These are phyloP conservation scores for Dermochelys coriacea DNA, from an alignment of 2,797 vertebrate species.

Conservation along the genomic window DNA sequence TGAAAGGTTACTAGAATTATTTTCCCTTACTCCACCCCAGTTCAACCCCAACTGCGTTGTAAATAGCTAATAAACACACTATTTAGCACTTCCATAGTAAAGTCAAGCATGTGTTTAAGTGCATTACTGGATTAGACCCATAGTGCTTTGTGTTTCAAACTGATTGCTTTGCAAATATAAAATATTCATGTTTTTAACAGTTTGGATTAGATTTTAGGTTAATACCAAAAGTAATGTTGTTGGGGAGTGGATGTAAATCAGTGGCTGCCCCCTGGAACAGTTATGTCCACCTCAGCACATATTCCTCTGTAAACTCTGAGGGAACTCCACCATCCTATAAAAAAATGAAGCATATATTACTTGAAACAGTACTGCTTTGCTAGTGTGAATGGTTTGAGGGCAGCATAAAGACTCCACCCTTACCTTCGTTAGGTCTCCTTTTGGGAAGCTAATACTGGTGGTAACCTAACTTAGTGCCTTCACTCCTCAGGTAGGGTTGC, in stretches of 20 bases:
- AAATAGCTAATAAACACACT: background rate
- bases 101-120: background rate
- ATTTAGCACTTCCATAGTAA: background rate
- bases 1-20: background rate
- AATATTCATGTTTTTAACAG: background rate
- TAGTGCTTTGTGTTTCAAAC: background rate
- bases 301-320: background rate
- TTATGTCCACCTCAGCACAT: background rate
- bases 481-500: background rate
- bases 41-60: background rate
- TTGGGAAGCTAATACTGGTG: background rate
- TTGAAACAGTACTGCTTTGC: background rate
- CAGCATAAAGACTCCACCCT: background rate
- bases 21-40: background rate
- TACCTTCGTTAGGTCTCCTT: background rate
- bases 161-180: background rate
- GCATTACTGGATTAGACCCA: background rate
- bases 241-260: background rate
- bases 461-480: rapidly evolving
- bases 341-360: background rate
- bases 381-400: background rate
- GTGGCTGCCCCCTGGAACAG: background rate
- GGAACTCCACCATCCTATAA: background rate
- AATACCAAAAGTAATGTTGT: background rate
- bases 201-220: background rate